Percentiles rank a stretch among this genome's conserved stretches.
Evolutionary conservation across 64 coral and sea anemone species (phyloP).

Genomic region (Cladopsammia gracilis): DNA sequence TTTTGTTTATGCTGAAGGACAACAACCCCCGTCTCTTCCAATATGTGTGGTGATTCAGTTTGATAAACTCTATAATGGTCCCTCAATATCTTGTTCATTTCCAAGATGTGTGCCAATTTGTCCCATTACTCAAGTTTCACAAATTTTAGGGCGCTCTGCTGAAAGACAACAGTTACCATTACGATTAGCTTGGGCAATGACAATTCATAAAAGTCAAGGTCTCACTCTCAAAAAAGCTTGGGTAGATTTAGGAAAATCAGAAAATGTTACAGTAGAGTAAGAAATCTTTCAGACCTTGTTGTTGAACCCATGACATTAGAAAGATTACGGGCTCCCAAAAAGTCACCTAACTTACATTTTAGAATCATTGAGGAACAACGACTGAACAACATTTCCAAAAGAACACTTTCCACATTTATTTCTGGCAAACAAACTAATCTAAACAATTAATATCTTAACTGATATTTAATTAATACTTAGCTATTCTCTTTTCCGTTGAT

Average conservation of each 20-base stretch:
- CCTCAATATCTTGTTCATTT: constrained; percentile 6
- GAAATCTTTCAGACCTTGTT: constrained; percentile 54
- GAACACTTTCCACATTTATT: too few relatives aligned
- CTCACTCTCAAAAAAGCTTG: constrained; percentile 64
- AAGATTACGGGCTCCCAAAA: constrained; percentile 58
- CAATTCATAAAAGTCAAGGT: constrained; percentile 65
- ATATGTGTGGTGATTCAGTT: constrained; percentile 31
- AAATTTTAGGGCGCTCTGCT: background rate
- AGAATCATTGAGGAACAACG: background rate
- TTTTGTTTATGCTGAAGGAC: background rate
- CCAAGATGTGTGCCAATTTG: constrained; percentile 46
- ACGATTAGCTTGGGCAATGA: constrained; percentile 39
- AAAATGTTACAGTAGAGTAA: constrained; percentile 66
- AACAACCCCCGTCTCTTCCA: background rate
- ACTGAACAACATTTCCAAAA: too few relatives aligned
- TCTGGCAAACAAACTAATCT: too few relatives aligned
- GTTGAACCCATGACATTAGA: constrained; percentile 69
- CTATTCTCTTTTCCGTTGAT: too few relatives aligned
- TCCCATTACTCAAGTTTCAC: constrained; percentile 26
- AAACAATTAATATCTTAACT: too few relatives aligned
- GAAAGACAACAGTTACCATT: constrained; percentile 61
- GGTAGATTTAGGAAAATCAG: constrained; percentile 66
- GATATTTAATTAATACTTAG: too few relatives aligned
- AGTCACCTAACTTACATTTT: constrained; percentile 47
- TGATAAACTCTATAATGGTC: constrained; percentile 65